phyloP scores from a whole-genome alignment of 2,113 vertebrate genomes.

The Eolophus roseicapilla region DNA sequence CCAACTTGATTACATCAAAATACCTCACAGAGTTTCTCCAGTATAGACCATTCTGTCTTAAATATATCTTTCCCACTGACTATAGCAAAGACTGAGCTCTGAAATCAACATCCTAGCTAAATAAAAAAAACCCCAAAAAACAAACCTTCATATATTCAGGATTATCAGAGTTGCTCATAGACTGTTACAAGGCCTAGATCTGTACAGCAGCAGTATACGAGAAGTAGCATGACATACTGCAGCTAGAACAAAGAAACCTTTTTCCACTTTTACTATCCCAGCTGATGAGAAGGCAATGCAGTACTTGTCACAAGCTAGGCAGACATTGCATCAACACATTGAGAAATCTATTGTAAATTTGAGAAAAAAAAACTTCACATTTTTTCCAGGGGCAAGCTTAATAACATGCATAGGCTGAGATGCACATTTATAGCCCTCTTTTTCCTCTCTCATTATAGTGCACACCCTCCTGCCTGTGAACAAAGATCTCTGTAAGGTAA shows the following conservation, averaged over 20 bases:
- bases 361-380: neutral
- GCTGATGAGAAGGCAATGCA: neutral
- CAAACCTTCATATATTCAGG: neutral
- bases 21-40: neutral
- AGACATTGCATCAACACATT: neutral
- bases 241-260: neutral
- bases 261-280: neutral
- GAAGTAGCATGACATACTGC: neutral
- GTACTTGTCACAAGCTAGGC: neutral
- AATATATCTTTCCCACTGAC: neutral
- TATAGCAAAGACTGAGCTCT: neutral
- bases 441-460: neutral
- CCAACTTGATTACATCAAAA: neutral
- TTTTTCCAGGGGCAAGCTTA: neutral
- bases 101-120: neutral
- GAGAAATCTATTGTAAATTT: neutral
- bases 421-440: neutral
- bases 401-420: neutral
- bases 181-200: neutral
- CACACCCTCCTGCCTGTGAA: neutral
- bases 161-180: neutral
- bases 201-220: neutral
- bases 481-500: constrained; percentile 46
- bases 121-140: neutral
- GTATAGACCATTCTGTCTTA: neutral